These are phyloP conservation scores for Drosophila multiciliata DNA, from an alignment of 2,888 invertebrate genomes.

Conservation along the genomic window DNA sequence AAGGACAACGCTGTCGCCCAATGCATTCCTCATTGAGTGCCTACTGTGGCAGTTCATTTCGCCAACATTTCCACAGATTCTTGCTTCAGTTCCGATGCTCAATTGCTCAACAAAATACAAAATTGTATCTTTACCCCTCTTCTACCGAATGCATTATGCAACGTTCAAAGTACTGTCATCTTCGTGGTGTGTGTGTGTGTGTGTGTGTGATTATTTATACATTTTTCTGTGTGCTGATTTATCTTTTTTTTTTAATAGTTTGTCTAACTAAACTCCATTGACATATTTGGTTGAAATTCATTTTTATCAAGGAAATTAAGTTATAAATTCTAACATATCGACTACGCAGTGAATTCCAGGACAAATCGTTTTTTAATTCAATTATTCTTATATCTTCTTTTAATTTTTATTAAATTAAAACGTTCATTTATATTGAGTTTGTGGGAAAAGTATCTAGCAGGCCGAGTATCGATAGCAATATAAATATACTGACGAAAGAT, in stretches of 20 bases:
- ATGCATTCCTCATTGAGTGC: constrained; percentile 70
- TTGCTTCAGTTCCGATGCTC: constrained; percentile 74
- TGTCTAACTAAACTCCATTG: constrained; percentile 34
- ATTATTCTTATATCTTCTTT: neutral
- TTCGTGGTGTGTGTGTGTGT: constrained; percentile 13
- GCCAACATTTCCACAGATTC: constrained; percentile 49
- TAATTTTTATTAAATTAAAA: neutral
- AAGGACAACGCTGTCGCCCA: constrained; percentile 57
- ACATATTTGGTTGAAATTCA: constrained; percentile 48
- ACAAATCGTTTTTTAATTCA: neutral
- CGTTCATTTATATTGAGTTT: neutral
- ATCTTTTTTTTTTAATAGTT: constrained; percentile 41
- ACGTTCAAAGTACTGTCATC: constrained; percentile 18
- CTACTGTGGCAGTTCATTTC: constrained; percentile 34
- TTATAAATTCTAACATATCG: neutral
- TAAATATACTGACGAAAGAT: no score
- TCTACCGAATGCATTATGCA: constrained; percentile 57
- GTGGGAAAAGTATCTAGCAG: neutral
- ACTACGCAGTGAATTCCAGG: neutral
- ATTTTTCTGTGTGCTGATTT: constrained; percentile 15
- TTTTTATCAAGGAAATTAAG: neutral
- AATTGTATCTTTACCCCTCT: constrained; percentile 47
- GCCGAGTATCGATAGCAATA: neutral
- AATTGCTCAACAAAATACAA: constrained; percentile 79
- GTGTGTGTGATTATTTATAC: constrained; percentile 14